A percentile compares a stretch with the other conserved stretches of the same genome.
These are phyloP conservation scores for Lytechinus pictus DNA, from an alignment of 35 echinoderm and acorn worm genomes.

Conservation along the genomic window DNA sequence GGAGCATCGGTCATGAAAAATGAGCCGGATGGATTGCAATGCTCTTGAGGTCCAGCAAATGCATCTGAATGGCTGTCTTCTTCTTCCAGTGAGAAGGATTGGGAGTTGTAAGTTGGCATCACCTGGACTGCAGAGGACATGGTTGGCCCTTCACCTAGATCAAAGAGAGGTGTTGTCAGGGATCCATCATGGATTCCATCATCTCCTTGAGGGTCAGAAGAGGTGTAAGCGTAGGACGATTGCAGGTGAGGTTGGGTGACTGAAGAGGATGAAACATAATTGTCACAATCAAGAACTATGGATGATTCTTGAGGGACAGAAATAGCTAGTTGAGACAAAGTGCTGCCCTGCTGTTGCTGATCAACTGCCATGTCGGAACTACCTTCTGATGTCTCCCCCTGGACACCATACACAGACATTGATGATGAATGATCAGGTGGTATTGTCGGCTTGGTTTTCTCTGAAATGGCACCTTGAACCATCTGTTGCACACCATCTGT, in stretches of 20 bases:
- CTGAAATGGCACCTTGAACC: not conserved
- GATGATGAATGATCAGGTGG: not conserved
- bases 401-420: not conserved
- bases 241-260: not conserved
- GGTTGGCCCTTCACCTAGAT: not conserved
- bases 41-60: not conserved
- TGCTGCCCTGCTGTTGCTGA: conserved; percentile 7
- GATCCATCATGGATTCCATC: conserved; percentile 25
- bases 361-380: not conserved
- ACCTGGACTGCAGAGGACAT: conserved; percentile 25
- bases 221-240: not conserved
- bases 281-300: conserved; percentile 39
- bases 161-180: conserved; percentile 31
- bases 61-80: conserved; percentile 11
- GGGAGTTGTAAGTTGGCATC: conserved; percentile 7
- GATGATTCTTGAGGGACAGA: conserved; percentile 30
- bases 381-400: not conserved
- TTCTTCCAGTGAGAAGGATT: not conserved
- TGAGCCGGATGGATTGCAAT: not conserved
- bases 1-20: not conserved
- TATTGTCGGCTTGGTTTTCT: not conserved
- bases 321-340: conserved; percentile 49
- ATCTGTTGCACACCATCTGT: not conserved
- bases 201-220: not conserved
- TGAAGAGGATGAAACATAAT: not conserved